A percentile compares a stretch with the other conserved stretches of the same genome.
Conservation (phyloP, 2,888 invertebrate species). For the Sphaerophoria rueppellii region DNA sequence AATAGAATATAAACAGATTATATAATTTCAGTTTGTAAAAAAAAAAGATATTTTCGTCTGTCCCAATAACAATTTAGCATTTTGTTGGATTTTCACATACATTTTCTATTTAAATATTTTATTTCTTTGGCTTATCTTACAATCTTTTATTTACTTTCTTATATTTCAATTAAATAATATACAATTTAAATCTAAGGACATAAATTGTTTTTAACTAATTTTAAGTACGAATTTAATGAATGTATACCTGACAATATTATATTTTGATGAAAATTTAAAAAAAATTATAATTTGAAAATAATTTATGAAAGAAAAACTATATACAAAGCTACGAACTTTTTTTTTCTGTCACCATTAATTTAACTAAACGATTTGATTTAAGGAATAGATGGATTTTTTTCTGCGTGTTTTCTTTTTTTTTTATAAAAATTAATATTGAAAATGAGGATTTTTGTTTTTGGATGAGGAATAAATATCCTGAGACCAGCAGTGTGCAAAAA, state of each 20-base stretch:
- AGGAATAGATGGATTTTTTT: constrained; percentile 35
- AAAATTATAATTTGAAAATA: constrained; percentile 26
- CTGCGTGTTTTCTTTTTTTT: constrained; percentile 4
- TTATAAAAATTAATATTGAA: constrained; percentile 25
- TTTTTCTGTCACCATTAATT: constrained; percentile 63
- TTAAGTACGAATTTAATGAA: constrained; percentile 75
- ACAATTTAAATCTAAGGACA: constrained; percentile 75
- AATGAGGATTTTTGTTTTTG: constrained; percentile 47
- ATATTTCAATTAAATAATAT: constrained; percentile 61
- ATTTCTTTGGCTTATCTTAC: constrained; percentile 82
- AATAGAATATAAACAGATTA: constrained; percentile 22
- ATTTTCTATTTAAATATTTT: constrained; percentile 74
- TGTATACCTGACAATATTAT: constrained; percentile 59
- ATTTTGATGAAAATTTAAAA: constrained; percentile 14
- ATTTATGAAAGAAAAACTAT: constrained; percentile 21
- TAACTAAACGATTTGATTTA: constrained; percentile 28
- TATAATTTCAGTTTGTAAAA: constrained; percentile 38
- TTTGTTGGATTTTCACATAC: constrained; percentile 60
- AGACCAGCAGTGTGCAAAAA: constrained; percentile 64
- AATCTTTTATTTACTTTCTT: constrained; percentile 73
- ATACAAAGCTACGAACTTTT: constrained; percentile 5
- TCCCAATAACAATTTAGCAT: constrained; percentile 41
- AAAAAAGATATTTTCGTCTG: neutral
- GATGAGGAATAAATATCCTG: constrained; percentile 65
- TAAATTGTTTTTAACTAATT: constrained; percentile 56